phyloP scores from a whole-genome alignment of 2,888 invertebrate species.

The Pseudolycoriella hygida region DNA sequence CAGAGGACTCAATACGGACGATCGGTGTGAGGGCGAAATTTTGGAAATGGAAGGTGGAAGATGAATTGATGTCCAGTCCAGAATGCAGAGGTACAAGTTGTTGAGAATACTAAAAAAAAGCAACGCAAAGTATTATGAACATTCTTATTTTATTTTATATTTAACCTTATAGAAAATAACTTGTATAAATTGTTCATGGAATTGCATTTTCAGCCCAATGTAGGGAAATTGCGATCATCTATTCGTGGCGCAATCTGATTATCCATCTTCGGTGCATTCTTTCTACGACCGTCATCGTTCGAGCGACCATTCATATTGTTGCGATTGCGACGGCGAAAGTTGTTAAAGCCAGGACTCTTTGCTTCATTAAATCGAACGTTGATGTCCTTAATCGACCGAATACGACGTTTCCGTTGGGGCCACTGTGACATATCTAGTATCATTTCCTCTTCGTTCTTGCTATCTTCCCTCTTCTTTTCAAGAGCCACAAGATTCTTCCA shows the following conservation, averaged over 20 bases:
- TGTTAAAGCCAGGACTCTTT: conserved; percentile 40
- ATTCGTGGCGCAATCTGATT: conserved; percentile 70
- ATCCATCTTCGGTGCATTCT: conserved; percentile 68
- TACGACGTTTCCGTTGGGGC: conserved; percentile 71
- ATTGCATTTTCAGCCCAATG: conserved; percentile 55
- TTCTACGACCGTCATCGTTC: conserved; percentile 10
- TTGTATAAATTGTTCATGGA: no score
- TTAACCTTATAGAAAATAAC: no score
- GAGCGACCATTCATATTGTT: background rate
- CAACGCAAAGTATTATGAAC: no score
- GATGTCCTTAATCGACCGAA: conserved; percentile 71
- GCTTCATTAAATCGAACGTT: conserved; percentile 75
- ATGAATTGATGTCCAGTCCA: no score
- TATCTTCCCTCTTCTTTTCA: conserved; percentile 52
- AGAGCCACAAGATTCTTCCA: conserved; percentile 84
- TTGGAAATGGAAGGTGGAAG: no score
- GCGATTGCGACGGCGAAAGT: background rate
- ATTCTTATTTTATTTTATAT: no score
- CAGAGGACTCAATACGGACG: no score
- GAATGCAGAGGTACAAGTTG: no score
- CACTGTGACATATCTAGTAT: conserved; percentile 60
- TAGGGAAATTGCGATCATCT: conserved; percentile 75
- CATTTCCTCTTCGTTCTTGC: conserved; percentile 48
- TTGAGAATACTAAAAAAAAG: no score
- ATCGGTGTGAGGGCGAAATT: no score